phyloP scores from a whole-genome alignment of 2,797 vertebrate species.

The Dendrocincla fuliginosa region DNA sequence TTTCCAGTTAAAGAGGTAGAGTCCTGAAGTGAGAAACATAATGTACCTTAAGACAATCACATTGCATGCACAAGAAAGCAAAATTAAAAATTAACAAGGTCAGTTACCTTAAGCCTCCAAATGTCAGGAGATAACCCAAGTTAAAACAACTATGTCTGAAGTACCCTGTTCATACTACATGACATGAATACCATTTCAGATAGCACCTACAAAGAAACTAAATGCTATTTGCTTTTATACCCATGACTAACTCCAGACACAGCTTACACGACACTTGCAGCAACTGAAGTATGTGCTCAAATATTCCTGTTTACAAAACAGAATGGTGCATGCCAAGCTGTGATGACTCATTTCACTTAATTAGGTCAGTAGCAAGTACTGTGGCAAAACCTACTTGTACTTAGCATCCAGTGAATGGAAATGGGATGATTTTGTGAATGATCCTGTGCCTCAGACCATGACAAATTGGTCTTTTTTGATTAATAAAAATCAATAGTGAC shows the following conservation, averaged over 20 bases:
- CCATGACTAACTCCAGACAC: neutral
- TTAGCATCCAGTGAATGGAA: neutral
- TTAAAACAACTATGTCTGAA: neutral
- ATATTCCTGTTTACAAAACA: constrained; percentile 24
- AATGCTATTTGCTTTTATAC: neutral
- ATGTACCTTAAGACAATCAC: neutral
- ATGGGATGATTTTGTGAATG: neutral
- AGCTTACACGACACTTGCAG: neutral
- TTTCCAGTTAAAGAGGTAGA: neutral
- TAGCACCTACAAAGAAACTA: neutral
- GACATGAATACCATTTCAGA: neutral
- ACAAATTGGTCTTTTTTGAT: neutral
- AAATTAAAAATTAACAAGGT: neutral
- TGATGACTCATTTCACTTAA: neutral
- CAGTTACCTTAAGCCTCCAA: neutral
- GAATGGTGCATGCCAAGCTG: neutral
- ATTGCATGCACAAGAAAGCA: neutral
- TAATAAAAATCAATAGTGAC: neutral
- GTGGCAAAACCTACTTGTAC: neutral
- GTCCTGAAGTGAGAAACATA: neutral
- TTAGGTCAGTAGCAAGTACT: neutral
- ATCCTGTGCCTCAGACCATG: neutral
- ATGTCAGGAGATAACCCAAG: neutral
- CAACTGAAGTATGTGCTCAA: neutral
- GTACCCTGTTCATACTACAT: no score